These are phyloP conservation scores for Melikaiella ostensackeni DNA, from an alignment of 2,888 invertebrate species.

Conservation along the genomic window DNA sequence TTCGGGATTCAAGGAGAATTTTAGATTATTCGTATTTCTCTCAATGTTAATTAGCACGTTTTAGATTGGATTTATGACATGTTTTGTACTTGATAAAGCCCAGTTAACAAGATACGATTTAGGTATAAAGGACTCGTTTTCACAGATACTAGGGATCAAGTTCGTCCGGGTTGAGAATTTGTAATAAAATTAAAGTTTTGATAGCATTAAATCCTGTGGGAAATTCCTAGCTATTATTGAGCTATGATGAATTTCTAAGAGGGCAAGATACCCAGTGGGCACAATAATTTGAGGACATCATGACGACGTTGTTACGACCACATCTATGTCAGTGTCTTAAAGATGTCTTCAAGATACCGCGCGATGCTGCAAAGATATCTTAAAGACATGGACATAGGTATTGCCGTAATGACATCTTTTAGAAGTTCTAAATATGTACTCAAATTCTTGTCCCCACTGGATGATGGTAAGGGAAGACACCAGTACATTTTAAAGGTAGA, in stretches of 20 bases:
- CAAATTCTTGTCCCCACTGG: background rate
- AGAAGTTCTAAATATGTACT: background rate
- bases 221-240: constrained; percentile 3
- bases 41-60: constrained; percentile 41
- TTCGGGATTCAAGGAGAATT: constrained; percentile 47
- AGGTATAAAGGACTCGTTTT: constrained; percentile 1
- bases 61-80: constrained; percentile 46
- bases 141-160: background rate
- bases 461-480: background rate
- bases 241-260: background rate
- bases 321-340: background rate
- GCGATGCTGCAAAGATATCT: background rate
- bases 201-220: background rate
- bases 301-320: background rate
- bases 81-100: background rate
- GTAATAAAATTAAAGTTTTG: background rate
- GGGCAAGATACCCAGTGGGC: background rate
- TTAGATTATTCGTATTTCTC: constrained; percentile 23
- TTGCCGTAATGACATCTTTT: background rate
- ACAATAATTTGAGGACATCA: background rate
- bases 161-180: background rate
- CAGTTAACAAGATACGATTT: constrained; percentile 7
- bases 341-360: background rate
- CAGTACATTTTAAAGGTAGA: background rate
- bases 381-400: background rate